Conservation (phyloP, 2,797 vertebrate genomes). For the Apodemus agrarius region DNA sequence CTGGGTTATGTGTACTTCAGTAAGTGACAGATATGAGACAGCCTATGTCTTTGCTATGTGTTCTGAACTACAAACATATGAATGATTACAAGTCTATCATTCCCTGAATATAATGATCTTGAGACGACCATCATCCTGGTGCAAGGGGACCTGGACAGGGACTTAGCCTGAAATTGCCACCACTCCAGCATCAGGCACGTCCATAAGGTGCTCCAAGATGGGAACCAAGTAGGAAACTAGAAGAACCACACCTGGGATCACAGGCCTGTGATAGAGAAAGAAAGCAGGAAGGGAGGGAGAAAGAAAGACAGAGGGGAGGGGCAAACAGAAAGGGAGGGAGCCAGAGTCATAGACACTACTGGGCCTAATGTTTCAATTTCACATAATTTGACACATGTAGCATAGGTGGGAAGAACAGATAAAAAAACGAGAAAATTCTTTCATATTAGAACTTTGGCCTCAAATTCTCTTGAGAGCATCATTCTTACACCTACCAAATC, state of each 20-base stretch:
- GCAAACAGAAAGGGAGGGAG: not conserved
- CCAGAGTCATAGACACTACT: rapidly evolving
- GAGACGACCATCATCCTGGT: not conserved
- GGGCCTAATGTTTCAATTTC: not conserved
- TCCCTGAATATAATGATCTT: not conserved
- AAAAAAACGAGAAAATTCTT: not conserved
- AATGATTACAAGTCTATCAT: not conserved
- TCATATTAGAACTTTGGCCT: not conserved
- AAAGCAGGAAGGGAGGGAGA: no score
- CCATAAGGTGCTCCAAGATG: no score
- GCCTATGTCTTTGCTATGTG: not conserved
- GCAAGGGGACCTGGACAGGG: not conserved
- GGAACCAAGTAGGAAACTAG: no score
- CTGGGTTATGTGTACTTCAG: rapidly evolving
- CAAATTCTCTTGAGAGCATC: conserved; percentile 3
- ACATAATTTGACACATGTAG: not conserved
- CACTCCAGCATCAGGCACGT: not conserved
- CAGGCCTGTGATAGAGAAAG: no score
- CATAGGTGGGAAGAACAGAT: not conserved
- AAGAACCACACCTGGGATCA: no score
- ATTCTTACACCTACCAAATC: not conserved
- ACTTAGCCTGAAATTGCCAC: not conserved
- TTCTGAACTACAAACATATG: not conserved
- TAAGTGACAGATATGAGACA: not conserved
- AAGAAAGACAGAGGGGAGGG: no score